These are phyloP conservation scores for Drosophila persimilis DNA, from an alignment of 1,140 invertebrate genomes.

Conservation along the genomic window DNA sequence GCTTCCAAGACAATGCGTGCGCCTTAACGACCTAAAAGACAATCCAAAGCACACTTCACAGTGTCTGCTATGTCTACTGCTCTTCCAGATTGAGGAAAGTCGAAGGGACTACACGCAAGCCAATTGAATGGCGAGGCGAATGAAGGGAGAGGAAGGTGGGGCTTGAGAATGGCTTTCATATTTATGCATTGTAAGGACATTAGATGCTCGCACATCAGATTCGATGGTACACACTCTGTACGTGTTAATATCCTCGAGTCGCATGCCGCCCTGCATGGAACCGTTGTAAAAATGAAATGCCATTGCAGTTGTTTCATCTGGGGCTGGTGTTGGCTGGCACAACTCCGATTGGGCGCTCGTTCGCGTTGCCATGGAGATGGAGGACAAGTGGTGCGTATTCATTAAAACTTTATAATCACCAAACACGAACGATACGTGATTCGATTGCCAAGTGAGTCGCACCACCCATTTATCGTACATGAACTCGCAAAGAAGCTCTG, in stretches of 20 bases:
- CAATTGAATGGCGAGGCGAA: conserved; percentile 39
- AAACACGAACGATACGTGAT: conserved; percentile 75
- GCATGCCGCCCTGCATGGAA: conserved; percentile 39
- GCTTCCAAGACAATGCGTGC: conserved; percentile 39
- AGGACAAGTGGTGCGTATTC: conserved; percentile 70
- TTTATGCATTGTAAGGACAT: conserved; percentile 59
- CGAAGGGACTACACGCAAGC: conserved; percentile 35
- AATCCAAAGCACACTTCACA: no score
- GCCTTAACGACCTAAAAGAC: conserved; percentile 27
- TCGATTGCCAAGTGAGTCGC: conserved; percentile 66
- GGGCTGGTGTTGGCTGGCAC: conserved; percentile 1
- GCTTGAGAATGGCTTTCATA: conserved; percentile 55
- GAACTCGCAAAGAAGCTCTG: conserved; percentile 28
- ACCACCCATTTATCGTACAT: conserved; percentile 54
- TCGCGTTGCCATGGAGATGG: conserved; percentile 16
- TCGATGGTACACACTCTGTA: conserved; percentile 56
- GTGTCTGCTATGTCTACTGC: no score
- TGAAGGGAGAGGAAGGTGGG: conserved; percentile 2
- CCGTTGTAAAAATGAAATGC: conserved; percentile 73
- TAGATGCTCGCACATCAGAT: conserved; percentile 55
- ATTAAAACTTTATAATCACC: conserved; percentile 81
- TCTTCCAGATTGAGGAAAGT: conserved; percentile 19
- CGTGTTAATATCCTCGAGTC: conserved; percentile 71
- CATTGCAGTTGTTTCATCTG: conserved; percentile 49
- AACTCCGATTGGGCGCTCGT: conserved; percentile 37